These are phyloP conservation scores for Rhizomys pruinosus DNA, from an alignment of 2,113 vertebrate species.

Conservation along the genomic window DNA sequence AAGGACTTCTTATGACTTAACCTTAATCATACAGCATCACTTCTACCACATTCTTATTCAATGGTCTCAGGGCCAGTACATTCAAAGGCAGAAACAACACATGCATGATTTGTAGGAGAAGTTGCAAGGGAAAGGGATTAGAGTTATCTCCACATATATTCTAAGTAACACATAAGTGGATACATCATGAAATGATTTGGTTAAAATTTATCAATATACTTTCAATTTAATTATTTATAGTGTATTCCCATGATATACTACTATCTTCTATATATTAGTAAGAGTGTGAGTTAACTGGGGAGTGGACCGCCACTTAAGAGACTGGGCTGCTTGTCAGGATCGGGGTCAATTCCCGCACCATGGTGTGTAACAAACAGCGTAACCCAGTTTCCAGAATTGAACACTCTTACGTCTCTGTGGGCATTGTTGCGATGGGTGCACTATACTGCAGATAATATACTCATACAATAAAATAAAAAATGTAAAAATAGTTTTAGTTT, in stretches of 20 bases:
- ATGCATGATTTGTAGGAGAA: background rate
- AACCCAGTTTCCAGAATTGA: no score
- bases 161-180: background rate
- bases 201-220: conserved; percentile 28
- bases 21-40: background rate
- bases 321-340: no score
- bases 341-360: no score
- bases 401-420: no score
- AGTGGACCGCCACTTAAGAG: no score
- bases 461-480: no score
- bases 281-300: no score
- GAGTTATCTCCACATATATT: conserved; percentile 6
- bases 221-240: conserved; percentile 51
- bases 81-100: background rate
- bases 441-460: no score
- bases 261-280: conserved; percentile 6
- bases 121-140: background rate
- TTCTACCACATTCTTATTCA: background rate
- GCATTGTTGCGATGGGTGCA: no score
- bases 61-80: background rate
- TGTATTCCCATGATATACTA: background rate
- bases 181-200: background rate
- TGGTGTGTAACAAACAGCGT: no score
- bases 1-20: background rate
- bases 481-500: conserved; percentile 42